Base-by-base conservation (phyloP, 2,888 invertebrate genomes). In the Erpobdella octoculata region DNA sequence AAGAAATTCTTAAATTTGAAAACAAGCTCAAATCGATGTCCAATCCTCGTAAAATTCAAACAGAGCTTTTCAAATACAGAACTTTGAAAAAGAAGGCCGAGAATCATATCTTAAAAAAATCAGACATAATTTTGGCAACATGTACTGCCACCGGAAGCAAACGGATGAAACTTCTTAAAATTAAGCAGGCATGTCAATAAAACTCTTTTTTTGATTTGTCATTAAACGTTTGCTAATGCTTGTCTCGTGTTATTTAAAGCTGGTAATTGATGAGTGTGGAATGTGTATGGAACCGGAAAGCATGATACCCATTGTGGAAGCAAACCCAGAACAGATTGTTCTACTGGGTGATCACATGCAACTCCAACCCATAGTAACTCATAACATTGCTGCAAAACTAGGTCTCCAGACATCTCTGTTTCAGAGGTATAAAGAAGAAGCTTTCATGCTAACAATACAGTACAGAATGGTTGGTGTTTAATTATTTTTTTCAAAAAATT, bases 241-340 rank as follows among this genome's bases (percentile, higher is more conserved):
- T n/a, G n/a, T n/a, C n/a, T n/a, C n/a, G n/a, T n/a, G n/a, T n/a
- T n/a, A n/a, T n/a, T n/a, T n/a, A n/a, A 76, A 80, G 78, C 70
- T 78, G 12, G 78, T 80, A n/a, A 77, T 80, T n/a, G 80, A 80
- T 69, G 80, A 80, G 72, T 76, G 78, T 68, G 80, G 79, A 12
- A 80, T 80, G 80, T 79, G 79, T 70, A 78, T 77, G n/a, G 80
- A 80, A 72, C 79, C 80, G 15, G 78, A 80, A 66, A 77, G 75
- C 71, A 65, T 80, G 71, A 74, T 78, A 9, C 78, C 80, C 18
- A 77, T 75, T 21, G 70, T 73, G 9, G 59, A 38, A 12, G 62
- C 62, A 9, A 9, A 25, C 4, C 65, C 75, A 2, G 9, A 71
- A 37, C 72, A 89, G 64, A 75, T 81, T n/a, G 76, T 78, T 31